Evolutionary conservation across 2,797 vertebrate species (phyloP).

Genomic region (Acomys russatus): DNA sequence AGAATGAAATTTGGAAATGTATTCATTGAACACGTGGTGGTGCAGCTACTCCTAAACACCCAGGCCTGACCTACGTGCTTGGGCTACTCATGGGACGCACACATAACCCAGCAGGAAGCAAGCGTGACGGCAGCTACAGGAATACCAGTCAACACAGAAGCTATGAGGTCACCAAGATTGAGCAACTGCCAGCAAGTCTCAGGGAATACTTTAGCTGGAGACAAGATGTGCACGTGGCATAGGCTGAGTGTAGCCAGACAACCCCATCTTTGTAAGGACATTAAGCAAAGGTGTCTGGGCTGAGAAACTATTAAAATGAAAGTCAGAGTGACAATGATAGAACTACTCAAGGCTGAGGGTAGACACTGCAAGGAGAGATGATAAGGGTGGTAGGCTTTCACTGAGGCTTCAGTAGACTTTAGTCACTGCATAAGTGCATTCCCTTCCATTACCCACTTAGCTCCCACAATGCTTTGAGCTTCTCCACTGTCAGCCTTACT

Average conservation of each 20-base stretch:
- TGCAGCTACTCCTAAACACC: not conserved
- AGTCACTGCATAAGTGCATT: not conserved
- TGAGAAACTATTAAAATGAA: slow-evolving; percentile 56
- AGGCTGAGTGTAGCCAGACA: not conserved
- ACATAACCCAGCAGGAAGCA: not conserved
- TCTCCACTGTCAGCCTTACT: not conserved
- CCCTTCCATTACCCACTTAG: not conserved
- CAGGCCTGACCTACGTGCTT: not conserved
- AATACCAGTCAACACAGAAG: not conserved
- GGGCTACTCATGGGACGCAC: accelerated
- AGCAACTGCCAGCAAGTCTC: accelerated
- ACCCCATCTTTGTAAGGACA: not conserved
- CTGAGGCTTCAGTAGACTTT: not conserved
- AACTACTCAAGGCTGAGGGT: not conserved
- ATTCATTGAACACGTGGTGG: not conserved
- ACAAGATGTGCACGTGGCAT: accelerated
- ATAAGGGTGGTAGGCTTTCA: accelerated
- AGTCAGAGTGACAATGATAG: not conserved
- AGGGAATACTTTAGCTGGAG: not conserved
- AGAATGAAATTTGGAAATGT: not conserved
- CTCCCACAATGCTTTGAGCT: not conserved
- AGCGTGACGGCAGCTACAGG: too few relatives aligned
- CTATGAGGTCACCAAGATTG: accelerated
- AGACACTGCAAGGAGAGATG: not conserved
- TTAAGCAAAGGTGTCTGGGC: not conserved